Evolutionary conservation across 1,140 invertebrate species (phyloP), one percentile per base, ranked within the genome.

Genomic region (Leptinotarsa lineolata): DNA sequence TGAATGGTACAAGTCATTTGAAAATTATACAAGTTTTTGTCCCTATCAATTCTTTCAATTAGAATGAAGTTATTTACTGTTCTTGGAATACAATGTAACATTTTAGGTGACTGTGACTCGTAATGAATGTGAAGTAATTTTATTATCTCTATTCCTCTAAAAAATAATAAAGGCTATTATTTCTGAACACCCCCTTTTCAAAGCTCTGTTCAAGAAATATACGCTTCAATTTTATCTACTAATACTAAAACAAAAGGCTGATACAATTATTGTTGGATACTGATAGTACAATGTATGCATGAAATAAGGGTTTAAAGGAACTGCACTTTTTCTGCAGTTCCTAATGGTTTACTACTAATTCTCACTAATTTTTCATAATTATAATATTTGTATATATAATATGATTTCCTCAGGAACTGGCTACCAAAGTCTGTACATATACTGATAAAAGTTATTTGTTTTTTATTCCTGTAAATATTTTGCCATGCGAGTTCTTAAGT

Each of bases 361-460:
- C 39, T 68, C 39, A 46, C 48, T 67, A 68, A 68, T 44, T 69
- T 66, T 69, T 46, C 61, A 6, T 54, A 70, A 73, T 46, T 68
- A 39, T 39, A 20, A 20, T 39, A 48, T 15, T 74, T 63, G 61
- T 54, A 65, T 71, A 59, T 71, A 24, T 30, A 70, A 70, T 70
- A 63, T 70, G 44, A 58, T 61, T 75, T 78, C 68, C 77, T 78
- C 77, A 78, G 77, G 77, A 78, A 74, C 54, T 68, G 72, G 69
- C 66, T 73, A 78, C 77, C 77, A 76, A 78, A 78, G 77, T 76
- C 72, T 78, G 77, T 78, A 78, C 73, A 76, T 78, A 78, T 61
- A 74, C 30, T 78, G 59, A 72, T 70, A 67, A 68, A 73, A 74
- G 68, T 54, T 54, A 73, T 72, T 77, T 78, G 74, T 78, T 74